Conservation (phyloP, 2,113 vertebrate species). For the Strix aluco region DNA sequence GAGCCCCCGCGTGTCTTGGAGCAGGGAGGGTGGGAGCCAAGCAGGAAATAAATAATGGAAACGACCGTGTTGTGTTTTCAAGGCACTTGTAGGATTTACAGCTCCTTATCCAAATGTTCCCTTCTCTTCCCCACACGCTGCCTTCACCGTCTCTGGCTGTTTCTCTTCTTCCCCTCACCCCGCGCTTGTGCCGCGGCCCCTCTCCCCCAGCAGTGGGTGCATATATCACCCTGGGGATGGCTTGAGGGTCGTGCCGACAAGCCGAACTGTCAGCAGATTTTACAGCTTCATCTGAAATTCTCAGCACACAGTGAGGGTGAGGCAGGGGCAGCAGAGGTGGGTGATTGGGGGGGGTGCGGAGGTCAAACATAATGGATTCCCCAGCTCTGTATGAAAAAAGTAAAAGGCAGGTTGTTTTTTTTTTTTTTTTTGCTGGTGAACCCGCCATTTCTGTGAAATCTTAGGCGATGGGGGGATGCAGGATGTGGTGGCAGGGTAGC, state of each 20-base stretch:
- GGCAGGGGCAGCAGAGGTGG: not conserved
- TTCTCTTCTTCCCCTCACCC: not conserved
- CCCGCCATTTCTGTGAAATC: accelerated
- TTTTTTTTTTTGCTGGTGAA: not conserved
- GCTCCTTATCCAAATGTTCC: not conserved
- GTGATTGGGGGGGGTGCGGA: not conserved
- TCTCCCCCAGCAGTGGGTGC: not conserved
- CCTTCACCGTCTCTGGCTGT: not conserved
- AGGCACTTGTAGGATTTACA: constrained; percentile 35
- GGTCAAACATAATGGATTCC: not conserved
- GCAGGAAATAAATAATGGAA: constrained; percentile 43
- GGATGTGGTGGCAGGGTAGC: too few relatives aligned
- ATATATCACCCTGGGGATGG: not conserved
- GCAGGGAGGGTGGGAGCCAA: not conserved
- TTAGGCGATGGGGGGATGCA: accelerated
- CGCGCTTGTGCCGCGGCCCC: accelerated
- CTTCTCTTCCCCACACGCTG: not conserved
- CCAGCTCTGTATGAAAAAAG: not conserved
- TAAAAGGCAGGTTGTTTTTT: not conserved
- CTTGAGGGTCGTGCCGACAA: accelerated
- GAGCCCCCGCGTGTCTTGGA: not conserved
- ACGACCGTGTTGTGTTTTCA: not conserved
- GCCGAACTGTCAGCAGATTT: not conserved
- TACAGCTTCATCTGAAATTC: constrained; percentile 17
- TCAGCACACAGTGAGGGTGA: accelerated